phyloP scores from a whole-genome alignment of 2,888 invertebrate genomes.

The Drosophila koepferae region DNA sequence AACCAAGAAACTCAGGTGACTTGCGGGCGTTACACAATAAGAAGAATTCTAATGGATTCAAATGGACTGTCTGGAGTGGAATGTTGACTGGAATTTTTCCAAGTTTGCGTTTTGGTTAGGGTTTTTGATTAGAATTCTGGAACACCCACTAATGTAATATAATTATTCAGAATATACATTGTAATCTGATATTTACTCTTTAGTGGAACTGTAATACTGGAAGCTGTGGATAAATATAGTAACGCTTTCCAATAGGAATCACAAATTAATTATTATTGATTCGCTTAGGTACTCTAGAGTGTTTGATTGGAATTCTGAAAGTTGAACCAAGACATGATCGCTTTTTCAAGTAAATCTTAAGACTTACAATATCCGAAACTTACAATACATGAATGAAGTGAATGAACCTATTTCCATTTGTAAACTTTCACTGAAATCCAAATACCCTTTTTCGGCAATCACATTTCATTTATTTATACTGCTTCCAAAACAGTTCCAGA shows the following conservation, averaged over 20 bases:
- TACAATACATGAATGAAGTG: too few species aligned
- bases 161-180: background rate
- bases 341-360: background rate
- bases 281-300: too few species aligned
- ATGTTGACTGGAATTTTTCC: background rate
- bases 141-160: background rate
- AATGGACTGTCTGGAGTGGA: background rate
- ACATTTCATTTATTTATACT: background rate
- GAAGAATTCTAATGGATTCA: constrained; percentile 3
- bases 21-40: constrained; percentile 1
- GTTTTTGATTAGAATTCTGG: background rate
- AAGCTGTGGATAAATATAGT: background rate
- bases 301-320: background rate
- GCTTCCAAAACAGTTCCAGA: background rate
- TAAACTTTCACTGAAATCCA: too few species aligned
- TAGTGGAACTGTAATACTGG: background rate
- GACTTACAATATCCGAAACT: too few species aligned
- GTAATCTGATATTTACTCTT: background rate
- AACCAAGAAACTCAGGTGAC: constrained; percentile 29
- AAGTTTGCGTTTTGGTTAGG: background rate
- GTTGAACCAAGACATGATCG: background rate
- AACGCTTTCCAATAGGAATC: too few species aligned
- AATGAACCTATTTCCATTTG: too few species aligned
- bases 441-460: background rate
- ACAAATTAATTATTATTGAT: too few species aligned